Evolutionary conservation across 2,797 vertebrate genomes (phyloP).

Genomic region (Hirundo rustica): DNA sequence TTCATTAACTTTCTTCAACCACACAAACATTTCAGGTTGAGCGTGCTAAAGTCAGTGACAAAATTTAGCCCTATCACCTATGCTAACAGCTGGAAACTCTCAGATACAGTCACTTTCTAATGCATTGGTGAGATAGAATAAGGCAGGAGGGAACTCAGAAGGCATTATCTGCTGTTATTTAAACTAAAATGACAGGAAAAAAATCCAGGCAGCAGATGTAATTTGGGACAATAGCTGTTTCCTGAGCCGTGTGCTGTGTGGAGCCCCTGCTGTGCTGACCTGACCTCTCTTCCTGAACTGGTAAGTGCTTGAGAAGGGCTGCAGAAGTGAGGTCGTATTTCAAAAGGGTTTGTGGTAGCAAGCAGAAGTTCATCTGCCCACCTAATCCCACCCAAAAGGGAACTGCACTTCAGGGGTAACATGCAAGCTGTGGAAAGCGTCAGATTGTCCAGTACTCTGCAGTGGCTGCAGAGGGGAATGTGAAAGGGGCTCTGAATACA

Average conservation of each 20-base stretch:
- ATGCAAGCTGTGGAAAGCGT: background rate
- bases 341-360: background rate
- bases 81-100: background rate
- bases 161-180: background rate
- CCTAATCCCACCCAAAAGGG: background rate
- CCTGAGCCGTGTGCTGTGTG: background rate
- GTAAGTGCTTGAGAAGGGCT: background rate
- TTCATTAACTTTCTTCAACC: slow-evolving; percentile 3
- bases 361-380: background rate
- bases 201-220: background rate
- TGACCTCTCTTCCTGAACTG: background rate
- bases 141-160: background rate
- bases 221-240: slow-evolving; percentile 1
- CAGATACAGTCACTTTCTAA: background rate
- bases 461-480: background rate
- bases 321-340: background rate
- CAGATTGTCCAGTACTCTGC: background rate
- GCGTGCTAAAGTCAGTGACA: background rate
- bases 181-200: slow-evolving; percentile 4
- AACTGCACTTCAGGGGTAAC: background rate
- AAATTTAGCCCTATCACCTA: background rate
- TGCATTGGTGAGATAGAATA: background rate
- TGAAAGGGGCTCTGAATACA: background rate
- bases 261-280: background rate
- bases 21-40: background rate